phyloP scores from a whole-genome alignment of 2,113 vertebrate genomes.

The Proteles cristata region DNA sequence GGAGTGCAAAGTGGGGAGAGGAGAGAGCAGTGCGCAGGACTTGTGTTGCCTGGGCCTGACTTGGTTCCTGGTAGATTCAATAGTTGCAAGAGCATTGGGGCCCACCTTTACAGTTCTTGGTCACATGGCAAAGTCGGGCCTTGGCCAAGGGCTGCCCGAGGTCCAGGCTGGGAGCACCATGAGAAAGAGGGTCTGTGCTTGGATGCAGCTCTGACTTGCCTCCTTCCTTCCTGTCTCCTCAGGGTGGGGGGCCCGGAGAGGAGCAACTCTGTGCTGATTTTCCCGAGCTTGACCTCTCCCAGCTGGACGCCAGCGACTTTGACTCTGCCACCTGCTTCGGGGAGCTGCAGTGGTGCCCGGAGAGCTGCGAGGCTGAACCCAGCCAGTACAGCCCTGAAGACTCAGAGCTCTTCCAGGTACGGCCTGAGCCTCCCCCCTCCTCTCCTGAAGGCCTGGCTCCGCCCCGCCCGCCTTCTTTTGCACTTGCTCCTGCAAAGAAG shows the following conservation, averaged over 20 bases:
- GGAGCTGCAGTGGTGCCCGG: slow-evolving; percentile 95
- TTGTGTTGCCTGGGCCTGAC: not conserved
- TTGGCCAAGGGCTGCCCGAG: not conserved
- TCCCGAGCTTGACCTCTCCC: slow-evolving; percentile 97
- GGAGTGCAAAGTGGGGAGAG: not conserved
- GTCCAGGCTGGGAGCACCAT: not conserved
- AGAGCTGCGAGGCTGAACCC: slow-evolving; percentile 90
- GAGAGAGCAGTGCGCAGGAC: not conserved
- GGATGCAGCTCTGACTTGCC: not conserved
- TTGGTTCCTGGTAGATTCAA: not conserved
- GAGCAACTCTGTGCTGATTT: slow-evolving; percentile 96
- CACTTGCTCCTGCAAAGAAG: not conserved
- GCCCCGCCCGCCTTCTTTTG: not conserved
- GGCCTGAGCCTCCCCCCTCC: not conserved
- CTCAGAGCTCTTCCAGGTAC: slow-evolving; percentile 95
- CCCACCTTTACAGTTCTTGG: not conserved
- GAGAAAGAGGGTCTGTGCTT: not conserved
- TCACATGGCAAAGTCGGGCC: not conserved
- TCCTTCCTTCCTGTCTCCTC: slow-evolving; percentile 68
- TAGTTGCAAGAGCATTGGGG: not conserved
- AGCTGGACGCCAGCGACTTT: slow-evolving; percentile 96
- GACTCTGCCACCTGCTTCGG: slow-evolving; percentile 95
- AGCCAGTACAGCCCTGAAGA: slow-evolving; percentile 93
- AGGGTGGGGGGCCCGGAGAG: slow-evolving; percentile 93
- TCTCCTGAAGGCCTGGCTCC: not conserved